Evolutionary conservation across 2,888 invertebrate species (phyloP), one percentile per base, ranked within the genome.

Genomic region (Oscheius onirici): DNA sequence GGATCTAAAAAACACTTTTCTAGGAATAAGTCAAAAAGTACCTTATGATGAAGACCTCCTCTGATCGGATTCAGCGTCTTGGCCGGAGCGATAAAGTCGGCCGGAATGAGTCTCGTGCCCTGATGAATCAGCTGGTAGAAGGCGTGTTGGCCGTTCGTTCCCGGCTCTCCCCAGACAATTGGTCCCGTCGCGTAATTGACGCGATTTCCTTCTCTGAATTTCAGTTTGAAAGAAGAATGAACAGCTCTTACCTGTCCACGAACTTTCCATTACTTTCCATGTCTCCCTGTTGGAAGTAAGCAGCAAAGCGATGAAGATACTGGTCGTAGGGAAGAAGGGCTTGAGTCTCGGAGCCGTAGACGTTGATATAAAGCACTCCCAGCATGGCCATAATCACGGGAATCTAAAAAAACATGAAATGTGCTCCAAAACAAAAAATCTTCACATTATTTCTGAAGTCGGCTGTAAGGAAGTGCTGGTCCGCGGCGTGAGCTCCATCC

Each of bases 111-210:
- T 75, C 95, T 91, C 22, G 92, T 92, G 46, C 90, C 80, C 58
- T 80, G 77, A 89, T 99, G 99, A 79, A 99, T 94, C 55, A 99
- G 91, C 89, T 99, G 99, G 89, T 99, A 99, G 91, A 99, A 99
- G 71, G 99, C 99, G 90, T 99, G 99, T 87, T 99, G 99, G 0
- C 99, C 99, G 89, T 99, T 99, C 51, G 99, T 99, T 22, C 99
- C 99, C 0, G 99, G 97, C 89, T 99, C 97, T 67, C 99, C 99
- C 95, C 95, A 96, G 66, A 94, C 93, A 76, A 95, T 93, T 69
- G 94, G 94, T 0, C 94, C 91, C 8, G 91, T 91, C n/a, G 84
- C 85, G 83, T 91, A 90, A 76, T 88, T 84, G 3, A 91, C 90
- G 13, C 85, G 82, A 40, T 85, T 73, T 2, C 90, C 90, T 76